Conservation (phyloP, 2,888 invertebrate genomes). For the Salticus scenicus region DNA sequence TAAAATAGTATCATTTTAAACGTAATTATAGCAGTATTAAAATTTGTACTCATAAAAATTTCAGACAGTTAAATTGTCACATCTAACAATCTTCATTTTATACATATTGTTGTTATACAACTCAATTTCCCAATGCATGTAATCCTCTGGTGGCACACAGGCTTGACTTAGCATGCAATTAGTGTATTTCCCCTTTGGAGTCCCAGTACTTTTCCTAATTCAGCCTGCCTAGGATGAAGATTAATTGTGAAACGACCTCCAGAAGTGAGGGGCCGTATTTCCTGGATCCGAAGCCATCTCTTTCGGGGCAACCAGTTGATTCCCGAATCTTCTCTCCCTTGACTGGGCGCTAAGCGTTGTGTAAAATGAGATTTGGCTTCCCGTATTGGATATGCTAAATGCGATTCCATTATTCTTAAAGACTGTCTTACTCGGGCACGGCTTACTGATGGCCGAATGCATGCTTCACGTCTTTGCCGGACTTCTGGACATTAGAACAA, state of each 20-base stretch:
- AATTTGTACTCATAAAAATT: too few species aligned
- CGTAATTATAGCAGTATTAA: too few species aligned
- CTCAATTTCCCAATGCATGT: background rate
- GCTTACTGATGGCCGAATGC: conserved; percentile 24
- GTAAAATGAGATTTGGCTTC: conserved; percentile 49
- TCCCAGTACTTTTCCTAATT: background rate
- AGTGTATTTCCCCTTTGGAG: conserved; percentile 36
- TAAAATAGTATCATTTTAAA: too few species aligned
- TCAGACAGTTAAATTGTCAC: too few species aligned
- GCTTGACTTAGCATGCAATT: conserved; percentile 16
- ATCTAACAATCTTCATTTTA: too few species aligned
- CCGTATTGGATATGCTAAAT: conserved; percentile 48
- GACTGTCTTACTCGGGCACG: conserved; percentile 8
- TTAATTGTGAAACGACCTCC: conserved; percentile 30
- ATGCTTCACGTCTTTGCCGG: conserved; percentile 23
- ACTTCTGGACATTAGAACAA: conserved; percentile 30
- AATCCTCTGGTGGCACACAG: background rate
- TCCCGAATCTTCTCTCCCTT: conserved; percentile 15
- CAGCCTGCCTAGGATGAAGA: conserved; percentile 29
- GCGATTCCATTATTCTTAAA: conserved; percentile 62
- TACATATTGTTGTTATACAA: too few species aligned
- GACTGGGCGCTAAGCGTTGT: conserved; percentile 35
- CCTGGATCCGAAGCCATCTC: conserved; percentile 20
- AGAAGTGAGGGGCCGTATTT: background rate
- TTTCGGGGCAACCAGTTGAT: conserved; percentile 18